phyloP scores from a whole-genome alignment of 2,888 invertebrate species.

The Venusia cambrica region DNA sequence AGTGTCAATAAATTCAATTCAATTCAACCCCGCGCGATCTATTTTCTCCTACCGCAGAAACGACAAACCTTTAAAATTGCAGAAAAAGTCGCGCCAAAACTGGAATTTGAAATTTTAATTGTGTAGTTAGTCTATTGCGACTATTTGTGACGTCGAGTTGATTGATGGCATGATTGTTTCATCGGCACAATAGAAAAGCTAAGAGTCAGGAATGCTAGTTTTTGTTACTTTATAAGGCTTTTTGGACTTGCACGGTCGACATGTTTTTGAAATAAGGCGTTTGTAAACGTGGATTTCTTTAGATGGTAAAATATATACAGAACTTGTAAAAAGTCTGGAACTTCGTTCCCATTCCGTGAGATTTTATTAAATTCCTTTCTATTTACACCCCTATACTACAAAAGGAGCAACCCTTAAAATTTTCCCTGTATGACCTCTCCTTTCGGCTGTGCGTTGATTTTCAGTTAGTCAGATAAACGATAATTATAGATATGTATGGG shows the following conservation, averaged over 20 bases:
- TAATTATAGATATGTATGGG: no score
- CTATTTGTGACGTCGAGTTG: constrained; percentile 34
- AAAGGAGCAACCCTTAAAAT: no score
- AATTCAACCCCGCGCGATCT: constrained; percentile 36
- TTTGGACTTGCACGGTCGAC: constrained; percentile 4
- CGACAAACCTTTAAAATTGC: constrained; percentile 47
- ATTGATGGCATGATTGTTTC: constrained; percentile 40
- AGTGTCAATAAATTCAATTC: no score
- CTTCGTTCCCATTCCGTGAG: no score
- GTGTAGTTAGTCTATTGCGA: constrained; percentile 38
- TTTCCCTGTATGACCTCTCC: no score
- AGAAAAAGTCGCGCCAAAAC: constrained; percentile 47
- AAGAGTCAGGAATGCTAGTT: no score
- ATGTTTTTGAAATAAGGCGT: constrained; percentile 5
- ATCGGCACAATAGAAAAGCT: constrained; percentile 31
- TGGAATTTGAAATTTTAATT: constrained; percentile 57
- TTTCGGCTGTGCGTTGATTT: no score
- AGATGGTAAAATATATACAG: no score
- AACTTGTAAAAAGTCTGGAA: no score
- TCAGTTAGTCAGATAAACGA: no score
- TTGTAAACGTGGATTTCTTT: constrained; percentile 4
- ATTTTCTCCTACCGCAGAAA: constrained; percentile 43
- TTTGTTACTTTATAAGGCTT: constrained; percentile 12
- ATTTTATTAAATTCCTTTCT: no score
- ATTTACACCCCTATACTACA: no score